These are phyloP conservation scores for Podabrus alpinus DNA, from an alignment of 2,888 invertebrate species.

Conservation along the genomic window DNA sequence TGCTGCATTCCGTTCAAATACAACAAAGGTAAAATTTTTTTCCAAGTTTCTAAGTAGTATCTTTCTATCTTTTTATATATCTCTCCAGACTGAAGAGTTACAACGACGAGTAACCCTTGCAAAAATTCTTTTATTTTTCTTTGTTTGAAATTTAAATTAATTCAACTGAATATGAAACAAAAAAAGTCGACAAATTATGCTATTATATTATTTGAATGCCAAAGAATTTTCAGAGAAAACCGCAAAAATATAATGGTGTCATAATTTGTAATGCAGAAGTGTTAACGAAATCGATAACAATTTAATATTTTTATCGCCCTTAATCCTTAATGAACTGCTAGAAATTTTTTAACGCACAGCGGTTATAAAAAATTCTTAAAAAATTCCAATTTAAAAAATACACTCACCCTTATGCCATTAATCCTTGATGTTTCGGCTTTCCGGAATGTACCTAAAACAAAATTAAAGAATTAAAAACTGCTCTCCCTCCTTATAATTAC, in stretches of 20 bases:
- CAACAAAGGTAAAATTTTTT: neutral
- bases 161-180: neutral
- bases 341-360: neutral
- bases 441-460: neutral
- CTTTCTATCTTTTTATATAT: neutral
- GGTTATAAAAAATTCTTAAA: neutral
- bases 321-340: neutral
- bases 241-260: neutral
- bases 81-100: neutral
- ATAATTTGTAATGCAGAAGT: neutral
- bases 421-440: neutral
- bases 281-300: neutral
- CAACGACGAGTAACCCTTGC: neutral
- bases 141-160: neutral
- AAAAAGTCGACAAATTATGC: neutral
- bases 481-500: too few species aligned
- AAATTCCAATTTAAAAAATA: neutral
- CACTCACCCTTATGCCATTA: neutral
- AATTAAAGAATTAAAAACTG: neutral
- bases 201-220: neutral
- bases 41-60: neutral
- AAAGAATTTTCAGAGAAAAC: neutral
- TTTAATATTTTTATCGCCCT: neutral
- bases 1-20: neutral
- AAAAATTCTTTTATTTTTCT: neutral